Evolutionary conservation across 2,113 vertebrate genomes (phyloP).

Genomic region (Serinus canaria): DNA sequence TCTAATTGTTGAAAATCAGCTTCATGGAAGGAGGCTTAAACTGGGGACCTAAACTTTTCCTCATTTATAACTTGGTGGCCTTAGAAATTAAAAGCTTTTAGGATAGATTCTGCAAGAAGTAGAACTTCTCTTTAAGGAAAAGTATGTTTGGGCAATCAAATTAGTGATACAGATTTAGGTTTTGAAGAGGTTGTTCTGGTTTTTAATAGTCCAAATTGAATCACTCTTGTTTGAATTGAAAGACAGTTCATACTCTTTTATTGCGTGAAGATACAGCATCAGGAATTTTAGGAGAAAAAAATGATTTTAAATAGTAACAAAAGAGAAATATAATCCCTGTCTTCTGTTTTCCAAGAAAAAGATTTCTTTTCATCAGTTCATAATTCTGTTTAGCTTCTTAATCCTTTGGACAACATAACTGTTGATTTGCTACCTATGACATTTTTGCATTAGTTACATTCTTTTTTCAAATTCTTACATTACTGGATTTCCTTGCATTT

Average conservation of each 20-base stretch:
- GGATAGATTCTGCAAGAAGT: not conserved
- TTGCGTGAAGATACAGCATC: not conserved
- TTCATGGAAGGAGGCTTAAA: not conserved
- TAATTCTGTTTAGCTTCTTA: not conserved
- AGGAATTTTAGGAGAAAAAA: not conserved
- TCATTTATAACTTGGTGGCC: not conserved
- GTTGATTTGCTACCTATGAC: not conserved
- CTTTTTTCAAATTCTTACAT: not conserved
- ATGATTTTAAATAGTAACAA: not conserved
- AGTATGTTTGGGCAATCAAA: not conserved
- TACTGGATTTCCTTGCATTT: not conserved
- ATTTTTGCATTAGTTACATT: not conserved
- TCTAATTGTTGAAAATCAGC: not conserved
- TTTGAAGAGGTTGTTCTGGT: not conserved
- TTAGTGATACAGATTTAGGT: not conserved
- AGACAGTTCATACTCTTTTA: not conserved
- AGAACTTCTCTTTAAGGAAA: not conserved
- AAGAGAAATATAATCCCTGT: not conserved
- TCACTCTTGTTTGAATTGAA: not conserved
- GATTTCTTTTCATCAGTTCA: not conserved
- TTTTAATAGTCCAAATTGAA: not conserved
- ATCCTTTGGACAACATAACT: not conserved
- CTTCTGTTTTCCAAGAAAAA: not conserved
- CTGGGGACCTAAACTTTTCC: not conserved
- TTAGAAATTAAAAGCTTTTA: not conserved